phyloP scores from a whole-genome alignment of 35 echinoderm and acorn worm species.

The Acanthaster planci region DNA sequence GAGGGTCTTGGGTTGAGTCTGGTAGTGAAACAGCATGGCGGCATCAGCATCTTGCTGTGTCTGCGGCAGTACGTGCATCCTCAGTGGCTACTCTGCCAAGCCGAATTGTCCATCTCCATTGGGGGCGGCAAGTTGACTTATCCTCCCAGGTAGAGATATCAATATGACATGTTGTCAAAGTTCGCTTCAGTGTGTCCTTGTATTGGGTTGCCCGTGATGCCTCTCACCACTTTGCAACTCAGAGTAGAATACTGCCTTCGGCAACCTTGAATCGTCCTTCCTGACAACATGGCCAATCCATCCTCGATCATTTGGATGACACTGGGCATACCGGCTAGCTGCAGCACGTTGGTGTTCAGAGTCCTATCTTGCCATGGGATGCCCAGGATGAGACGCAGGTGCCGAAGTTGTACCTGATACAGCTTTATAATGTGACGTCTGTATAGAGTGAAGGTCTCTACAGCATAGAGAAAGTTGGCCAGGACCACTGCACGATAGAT shows the following conservation, averaged over 20 bases:
- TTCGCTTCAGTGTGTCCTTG: not conserved
- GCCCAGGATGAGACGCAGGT: slow-evolving; percentile 29
- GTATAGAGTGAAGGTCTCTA: slow-evolving; percentile 18
- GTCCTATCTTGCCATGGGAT: slow-evolving; percentile 19
- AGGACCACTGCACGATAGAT: slow-evolving; percentile 25
- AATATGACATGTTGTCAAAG: slow-evolving; percentile 4
- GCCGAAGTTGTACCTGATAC: slow-evolving; percentile 32
- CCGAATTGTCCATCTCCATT: not conserved
- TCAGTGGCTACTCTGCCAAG: not conserved
- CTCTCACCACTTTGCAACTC: not conserved
- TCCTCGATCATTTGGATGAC: slow-evolving; percentile 4
- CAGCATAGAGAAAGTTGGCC: slow-evolving; percentile 16
- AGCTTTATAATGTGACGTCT: slow-evolving; percentile 24
- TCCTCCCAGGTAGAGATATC: not conserved
- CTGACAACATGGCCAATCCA: slow-evolving; percentile 40
- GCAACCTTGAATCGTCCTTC: slow-evolving; percentile 11
- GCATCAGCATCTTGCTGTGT: too few relatives aligned
- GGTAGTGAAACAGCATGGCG: too few relatives aligned
- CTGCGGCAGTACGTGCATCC: too few relatives aligned
- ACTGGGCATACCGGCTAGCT: slow-evolving; percentile 8
- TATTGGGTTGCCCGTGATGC: not conserved
- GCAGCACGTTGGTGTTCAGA: slow-evolving; percentile 20
- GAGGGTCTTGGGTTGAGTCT: too few relatives aligned
- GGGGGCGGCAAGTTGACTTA: not conserved
- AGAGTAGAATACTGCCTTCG: slow-evolving; percentile 15